A percentile compares a stretch with the other conserved stretches of the same genome.
These are phyloP conservation scores for Zonotrichia albicollis DNA, from an alignment of 2,797 vertebrate species.

Conservation along the genomic window DNA sequence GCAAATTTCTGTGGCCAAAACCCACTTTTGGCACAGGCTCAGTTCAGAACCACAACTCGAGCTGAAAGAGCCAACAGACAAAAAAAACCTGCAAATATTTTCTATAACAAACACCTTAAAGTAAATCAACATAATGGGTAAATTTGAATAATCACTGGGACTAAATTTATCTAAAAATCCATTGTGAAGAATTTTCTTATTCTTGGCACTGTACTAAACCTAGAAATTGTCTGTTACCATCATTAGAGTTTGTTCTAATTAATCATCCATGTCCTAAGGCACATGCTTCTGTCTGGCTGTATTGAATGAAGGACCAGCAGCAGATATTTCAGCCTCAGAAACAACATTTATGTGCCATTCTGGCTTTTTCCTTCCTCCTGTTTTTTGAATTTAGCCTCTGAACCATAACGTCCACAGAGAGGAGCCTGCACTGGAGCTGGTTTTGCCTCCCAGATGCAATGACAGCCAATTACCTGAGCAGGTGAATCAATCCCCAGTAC, in stretches of 20 bases:
- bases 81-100: not conserved
- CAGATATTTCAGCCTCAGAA: not conserved
- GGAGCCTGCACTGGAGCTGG: not conserved
- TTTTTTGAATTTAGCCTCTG: constrained; percentile 14
- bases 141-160: not conserved
- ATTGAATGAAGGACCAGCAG: not conserved
- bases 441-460: not conserved
- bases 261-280: not conserved
- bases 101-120: not conserved
- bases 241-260: not conserved
- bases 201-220: not conserved
- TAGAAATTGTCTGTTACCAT: not conserved
- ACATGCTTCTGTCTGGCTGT: not conserved
- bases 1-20: not conserved
- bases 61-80: not conserved
- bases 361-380: not conserved
- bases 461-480: constrained; percentile 10
- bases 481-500: not conserved
- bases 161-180: not conserved
- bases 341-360: not conserved
- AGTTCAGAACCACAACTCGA: accelerated
- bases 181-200: not conserved
- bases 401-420: not conserved
- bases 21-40: not conserved
- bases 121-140: not conserved